A percentile compares a stretch with the other conserved stretches of the same genome.
Evolutionary conservation across 2,888 invertebrate genomes (phyloP).

Genomic region (Eupithecia exiguata): DNA sequence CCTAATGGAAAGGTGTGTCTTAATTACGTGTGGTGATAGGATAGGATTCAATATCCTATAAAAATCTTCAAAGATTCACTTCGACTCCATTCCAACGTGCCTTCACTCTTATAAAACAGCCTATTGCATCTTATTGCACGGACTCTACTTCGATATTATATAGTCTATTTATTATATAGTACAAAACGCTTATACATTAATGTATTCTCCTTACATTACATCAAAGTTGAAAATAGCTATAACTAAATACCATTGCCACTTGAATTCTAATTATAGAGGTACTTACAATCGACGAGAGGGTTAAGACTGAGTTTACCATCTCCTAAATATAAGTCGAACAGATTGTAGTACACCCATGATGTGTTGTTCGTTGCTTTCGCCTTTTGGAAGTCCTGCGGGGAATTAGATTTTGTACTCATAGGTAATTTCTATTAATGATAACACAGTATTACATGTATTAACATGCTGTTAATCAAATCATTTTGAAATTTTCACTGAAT

Average conservation of each 20-base stretch:
- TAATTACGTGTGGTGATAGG: no score
- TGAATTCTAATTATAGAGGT: slow-evolving; percentile 29
- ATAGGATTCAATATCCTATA: no score
- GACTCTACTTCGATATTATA: background rate
- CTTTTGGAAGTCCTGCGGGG: slow-evolving; percentile 74
- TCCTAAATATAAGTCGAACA: slow-evolving; percentile 74
- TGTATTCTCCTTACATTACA: background rate
- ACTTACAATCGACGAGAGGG: slow-evolving; percentile 74
- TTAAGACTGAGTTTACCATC: slow-evolving; percentile 72
- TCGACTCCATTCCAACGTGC: no score
- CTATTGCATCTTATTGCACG: background rate
- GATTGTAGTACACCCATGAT: slow-evolving; percentile 71
- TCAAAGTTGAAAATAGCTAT: background rate
- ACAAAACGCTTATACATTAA: no score
- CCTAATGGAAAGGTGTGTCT: no score
- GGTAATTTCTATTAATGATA: background rate
- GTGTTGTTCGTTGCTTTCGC: slow-evolving; percentile 75
- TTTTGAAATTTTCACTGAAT: no score
- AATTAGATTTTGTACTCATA: background rate
- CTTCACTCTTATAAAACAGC: background rate
- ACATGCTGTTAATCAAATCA: no score
- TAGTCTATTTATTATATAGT: no score
- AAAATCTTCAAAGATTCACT: no score
- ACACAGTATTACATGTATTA: no score
- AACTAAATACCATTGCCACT: background rate